Percentiles rank a stretch among this genome's conserved stretches.
phyloP scores from a whole-genome alignment of 2,797 vertebrate species.

The Carcharodon carcharias region DNA sequence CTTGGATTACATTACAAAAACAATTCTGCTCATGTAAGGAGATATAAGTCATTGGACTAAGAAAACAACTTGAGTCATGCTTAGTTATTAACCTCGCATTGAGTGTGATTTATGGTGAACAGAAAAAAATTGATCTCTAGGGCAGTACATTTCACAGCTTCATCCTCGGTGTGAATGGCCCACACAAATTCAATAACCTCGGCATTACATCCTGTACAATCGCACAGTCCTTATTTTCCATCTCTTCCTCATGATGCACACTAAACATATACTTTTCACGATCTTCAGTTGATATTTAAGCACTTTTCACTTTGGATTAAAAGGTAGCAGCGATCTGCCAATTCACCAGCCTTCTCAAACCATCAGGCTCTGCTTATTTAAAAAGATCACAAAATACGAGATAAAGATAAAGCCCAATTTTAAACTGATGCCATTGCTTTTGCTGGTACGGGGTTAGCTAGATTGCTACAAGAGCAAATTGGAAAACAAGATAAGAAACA shows the following conservation, averaged over 20 bases:
- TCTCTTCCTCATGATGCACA: neutral
- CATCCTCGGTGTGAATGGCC: neutral
- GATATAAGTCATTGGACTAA: neutral
- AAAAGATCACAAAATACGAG: neutral
- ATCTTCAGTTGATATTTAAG: neutral
- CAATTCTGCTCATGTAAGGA: neutral
- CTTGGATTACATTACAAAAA: slow-evolving; percentile 22
- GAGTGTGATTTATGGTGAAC: neutral
- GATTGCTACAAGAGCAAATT: neutral
- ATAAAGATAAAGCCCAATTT: neutral
- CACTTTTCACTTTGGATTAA: neutral
- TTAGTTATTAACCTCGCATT: neutral
- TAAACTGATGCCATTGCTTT: neutral
- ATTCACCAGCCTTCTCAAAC: neutral
- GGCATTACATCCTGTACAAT: neutral
- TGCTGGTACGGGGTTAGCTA: neutral
- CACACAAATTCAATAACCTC: neutral
- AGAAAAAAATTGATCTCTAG: neutral
- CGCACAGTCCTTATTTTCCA: too few species aligned
- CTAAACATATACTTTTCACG: neutral
- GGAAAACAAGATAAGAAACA: too few species aligned
- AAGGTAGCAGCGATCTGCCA: neutral
- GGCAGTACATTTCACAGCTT: neutral
- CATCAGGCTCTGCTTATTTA: neutral
- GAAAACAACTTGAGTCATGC: neutral